These are phyloP conservation scores for Nannobrachium achirus DNA, from an alignment of 2,113 vertebrate species.

Conservation along the genomic window DNA sequence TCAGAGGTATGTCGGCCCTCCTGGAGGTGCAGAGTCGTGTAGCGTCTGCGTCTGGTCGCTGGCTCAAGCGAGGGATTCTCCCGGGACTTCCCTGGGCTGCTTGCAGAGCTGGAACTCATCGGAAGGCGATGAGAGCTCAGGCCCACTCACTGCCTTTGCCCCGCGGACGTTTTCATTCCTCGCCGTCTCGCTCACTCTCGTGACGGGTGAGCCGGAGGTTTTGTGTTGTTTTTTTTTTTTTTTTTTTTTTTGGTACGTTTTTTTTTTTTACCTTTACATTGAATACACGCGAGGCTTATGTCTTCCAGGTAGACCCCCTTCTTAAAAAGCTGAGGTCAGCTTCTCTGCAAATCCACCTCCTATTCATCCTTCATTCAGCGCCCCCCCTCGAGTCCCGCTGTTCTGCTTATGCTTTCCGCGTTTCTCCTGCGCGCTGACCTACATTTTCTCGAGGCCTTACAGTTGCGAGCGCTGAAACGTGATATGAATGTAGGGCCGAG, in stretches of 20 bases:
- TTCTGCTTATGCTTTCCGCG: slow-evolving; percentile 57
- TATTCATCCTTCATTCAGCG: slow-evolving; percentile 64
- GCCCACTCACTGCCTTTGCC: slow-evolving; percentile 37
- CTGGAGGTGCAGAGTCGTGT: slow-evolving; percentile 36
- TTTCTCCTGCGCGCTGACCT: slow-evolving; percentile 65
- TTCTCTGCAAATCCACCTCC: slow-evolving; percentile 37
- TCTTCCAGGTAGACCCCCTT: slow-evolving; percentile 51
- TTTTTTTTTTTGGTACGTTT: background rate
- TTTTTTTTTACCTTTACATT: slow-evolving; percentile 15
- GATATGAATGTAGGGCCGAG: slow-evolving; percentile 76
- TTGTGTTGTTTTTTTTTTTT: too few relatives aligned
- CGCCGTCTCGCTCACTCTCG: slow-evolving; percentile 30
- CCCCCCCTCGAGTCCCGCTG: slow-evolving; percentile 57
- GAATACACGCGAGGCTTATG: slow-evolving; percentile 45
- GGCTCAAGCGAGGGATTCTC: slow-evolving; percentile 52
- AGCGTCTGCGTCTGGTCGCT: slow-evolving; percentile 32
- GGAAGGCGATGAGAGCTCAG: slow-evolving; percentile 57
- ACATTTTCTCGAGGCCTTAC: slow-evolving; percentile 63
- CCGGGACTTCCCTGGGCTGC: slow-evolving; percentile 21
- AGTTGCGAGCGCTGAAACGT: slow-evolving; percentile 68
- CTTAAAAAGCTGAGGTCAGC: slow-evolving; percentile 59
- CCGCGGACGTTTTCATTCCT: slow-evolving; percentile 54
- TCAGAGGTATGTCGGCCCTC: slow-evolving; percentile 1
- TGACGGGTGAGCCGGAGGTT: slow-evolving; percentile 34
- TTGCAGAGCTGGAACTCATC: slow-evolving; percentile 37